phyloP scores from a whole-genome alignment of 2,888 invertebrate genomes.

The Steinernema scapterisci region DNA sequence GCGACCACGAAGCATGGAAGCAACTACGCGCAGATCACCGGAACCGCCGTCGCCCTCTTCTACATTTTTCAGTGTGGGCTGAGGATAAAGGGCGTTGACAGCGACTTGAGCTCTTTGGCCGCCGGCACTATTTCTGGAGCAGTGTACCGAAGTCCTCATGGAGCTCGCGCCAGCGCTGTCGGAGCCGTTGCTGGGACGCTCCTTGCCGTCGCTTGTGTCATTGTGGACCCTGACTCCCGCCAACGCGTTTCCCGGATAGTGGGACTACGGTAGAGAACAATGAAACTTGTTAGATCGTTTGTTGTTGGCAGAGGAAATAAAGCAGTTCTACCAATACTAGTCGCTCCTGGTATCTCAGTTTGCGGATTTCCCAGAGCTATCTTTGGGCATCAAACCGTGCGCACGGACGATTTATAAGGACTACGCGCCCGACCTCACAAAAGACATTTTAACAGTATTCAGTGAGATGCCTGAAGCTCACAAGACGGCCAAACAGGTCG shows the following conservation, averaged over 20 bases:
- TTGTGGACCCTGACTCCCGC: constrained; percentile 59
- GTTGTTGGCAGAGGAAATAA: neutral
- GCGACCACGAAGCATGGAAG: constrained; percentile 65
- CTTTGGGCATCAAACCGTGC: neutral
- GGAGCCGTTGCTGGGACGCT: constrained; percentile 55
- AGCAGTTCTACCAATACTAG: constrained; percentile 54
- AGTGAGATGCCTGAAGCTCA: neutral
- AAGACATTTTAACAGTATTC: neutral
- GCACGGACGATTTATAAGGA: neutral
- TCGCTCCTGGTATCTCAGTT: constrained; percentile 68
- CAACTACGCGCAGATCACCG: constrained; percentile 63
- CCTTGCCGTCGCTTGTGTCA: constrained; percentile 55
- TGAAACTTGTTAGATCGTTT: constrained; percentile 4
- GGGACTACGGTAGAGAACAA: neutral
- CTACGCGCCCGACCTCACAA: neutral
- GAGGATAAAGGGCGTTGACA: constrained; percentile 57
- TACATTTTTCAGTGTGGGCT: constrained; percentile 61
- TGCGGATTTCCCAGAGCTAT: constrained; percentile 64
- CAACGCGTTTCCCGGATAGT: constrained; percentile 59
- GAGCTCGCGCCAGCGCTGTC: constrained; percentile 55
- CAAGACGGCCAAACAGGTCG: neutral
- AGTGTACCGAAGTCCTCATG: constrained; percentile 62
- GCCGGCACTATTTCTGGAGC: constrained; percentile 65
- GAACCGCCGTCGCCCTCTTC: constrained; percentile 62
- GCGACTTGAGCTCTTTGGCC: constrained; percentile 62